phyloP scores from a whole-genome alignment of 2,888 invertebrate species.

The Steinernema scapterisci region DNA sequence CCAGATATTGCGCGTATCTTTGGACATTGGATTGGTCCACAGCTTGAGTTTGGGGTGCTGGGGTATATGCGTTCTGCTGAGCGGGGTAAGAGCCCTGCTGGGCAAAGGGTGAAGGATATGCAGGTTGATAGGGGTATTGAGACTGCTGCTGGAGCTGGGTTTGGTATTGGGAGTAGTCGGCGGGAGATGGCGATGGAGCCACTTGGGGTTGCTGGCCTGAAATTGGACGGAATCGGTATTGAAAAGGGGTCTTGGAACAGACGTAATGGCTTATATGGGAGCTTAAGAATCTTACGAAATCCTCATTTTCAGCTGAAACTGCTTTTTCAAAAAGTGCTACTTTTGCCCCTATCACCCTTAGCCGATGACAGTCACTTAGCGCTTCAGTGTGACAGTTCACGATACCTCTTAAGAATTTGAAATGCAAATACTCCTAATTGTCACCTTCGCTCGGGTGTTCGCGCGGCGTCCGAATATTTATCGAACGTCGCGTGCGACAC shows the following conservation, averaged over 20 bases:
- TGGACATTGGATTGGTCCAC: conserved; percentile 56
- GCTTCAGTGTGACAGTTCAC: conserved; percentile 28
- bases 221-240: too few relatives aligned
- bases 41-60: background rate
- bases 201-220: conserved; percentile 12
- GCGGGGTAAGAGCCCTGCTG: background rate
- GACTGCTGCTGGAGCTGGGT: background rate
- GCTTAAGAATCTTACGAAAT: too few relatives aligned
- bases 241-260: too few relatives aligned
- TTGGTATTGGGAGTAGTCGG: conserved; percentile 12
- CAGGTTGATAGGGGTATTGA: conserved; percentile 3
- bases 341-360: background rate
- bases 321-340: too few relatives aligned
- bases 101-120: conserved; percentile 7
- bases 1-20: conserved; percentile 58
- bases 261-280: too few relatives aligned
- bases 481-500: conserved; percentile 12
- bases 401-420: conserved; percentile 31
- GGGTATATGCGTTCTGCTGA: background rate
- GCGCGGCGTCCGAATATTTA: background rate
- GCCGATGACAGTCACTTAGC: background rate
- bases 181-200: background rate
- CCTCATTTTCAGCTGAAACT: too few relatives aligned
- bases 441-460: background rate
- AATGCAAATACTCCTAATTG: conserved; percentile 28